Evolutionary conservation across 2,113 vertebrate genomes (phyloP).

Genomic region (Grallaria varia): DNA sequence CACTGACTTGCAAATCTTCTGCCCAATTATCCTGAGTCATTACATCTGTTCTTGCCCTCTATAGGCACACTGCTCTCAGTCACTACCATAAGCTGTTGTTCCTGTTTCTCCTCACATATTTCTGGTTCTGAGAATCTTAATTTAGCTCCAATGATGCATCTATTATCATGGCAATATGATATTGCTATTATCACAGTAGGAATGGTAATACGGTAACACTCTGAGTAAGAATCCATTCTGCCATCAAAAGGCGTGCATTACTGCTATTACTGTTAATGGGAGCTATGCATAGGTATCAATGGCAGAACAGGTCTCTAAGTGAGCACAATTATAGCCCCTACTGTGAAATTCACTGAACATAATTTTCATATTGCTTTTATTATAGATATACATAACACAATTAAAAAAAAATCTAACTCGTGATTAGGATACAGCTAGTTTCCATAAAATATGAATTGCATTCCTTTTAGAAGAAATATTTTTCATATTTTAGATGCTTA

Average conservation of each 20-base stretch:
- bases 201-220: slow-evolving; percentile 60
- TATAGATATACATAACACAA: slow-evolving; percentile 47
- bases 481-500: no score
- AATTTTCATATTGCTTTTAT: slow-evolving; percentile 66
- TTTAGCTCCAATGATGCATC: slow-evolving; percentile 60
- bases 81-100: background rate
- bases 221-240: slow-evolving; percentile 64
- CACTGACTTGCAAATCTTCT: background rate
- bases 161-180: slow-evolving; percentile 62
- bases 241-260: slow-evolving; percentile 44
- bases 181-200: slow-evolving; percentile 76
- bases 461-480: background rate
- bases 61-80: background rate
- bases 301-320: slow-evolving; percentile 62
- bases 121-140: slow-evolving; percentile 46
- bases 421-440: slow-evolving; percentile 27
- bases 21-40: background rate
- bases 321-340: slow-evolving; percentile 67
- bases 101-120: background rate
- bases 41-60: background rate
- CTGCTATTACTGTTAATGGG: slow-evolving; percentile 70
- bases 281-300: slow-evolving; percentile 57
- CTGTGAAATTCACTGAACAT: slow-evolving; percentile 56
- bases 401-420: slow-evolving; percentile 33
- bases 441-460: background rate